Percentiles rank a stretch among this genome's conserved stretches.
Evolutionary conservation across 2,113 vertebrate species (phyloP).

Genomic region (Thymallus thymallus): DNA sequence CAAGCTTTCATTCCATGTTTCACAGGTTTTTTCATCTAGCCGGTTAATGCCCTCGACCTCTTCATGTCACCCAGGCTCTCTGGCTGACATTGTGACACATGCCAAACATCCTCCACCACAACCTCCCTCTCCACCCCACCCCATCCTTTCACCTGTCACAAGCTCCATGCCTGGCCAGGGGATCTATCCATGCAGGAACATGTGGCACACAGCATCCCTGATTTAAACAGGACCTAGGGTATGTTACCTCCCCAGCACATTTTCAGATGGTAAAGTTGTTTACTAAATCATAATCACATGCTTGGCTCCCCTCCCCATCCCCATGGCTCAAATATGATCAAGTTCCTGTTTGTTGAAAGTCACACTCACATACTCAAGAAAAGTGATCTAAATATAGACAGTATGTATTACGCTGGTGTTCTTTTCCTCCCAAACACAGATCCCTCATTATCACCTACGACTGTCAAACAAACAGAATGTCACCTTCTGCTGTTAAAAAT

Average conservation of each 20-base stretch:
- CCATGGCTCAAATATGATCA: slow-evolving; percentile 34
- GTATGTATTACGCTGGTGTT: slow-evolving; percentile 28
- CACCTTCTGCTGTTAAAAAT: slow-evolving; percentile 38
- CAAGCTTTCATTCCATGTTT: too few species aligned
- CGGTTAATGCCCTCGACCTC: too few species aligned
- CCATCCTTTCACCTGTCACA: slow-evolving; percentile 48
- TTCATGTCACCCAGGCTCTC: too few species aligned
- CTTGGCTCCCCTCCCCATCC: not conserved
- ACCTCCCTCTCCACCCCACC: slow-evolving; percentile 5
- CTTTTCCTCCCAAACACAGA: slow-evolving; percentile 33
- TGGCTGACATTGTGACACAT: not conserved
- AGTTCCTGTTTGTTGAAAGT: slow-evolving; percentile 54
- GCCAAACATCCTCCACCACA: not conserved
- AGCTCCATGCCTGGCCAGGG: slow-evolving; percentile 40
- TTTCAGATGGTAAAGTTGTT: too few species aligned
- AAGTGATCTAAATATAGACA: slow-evolving; percentile 59
- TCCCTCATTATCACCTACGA: slow-evolving; percentile 58
- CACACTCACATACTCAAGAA: slow-evolving; percentile 31
- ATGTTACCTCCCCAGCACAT: slow-evolving; percentile 1
- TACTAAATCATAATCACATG: too few species aligned
- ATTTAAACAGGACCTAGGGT: not conserved
- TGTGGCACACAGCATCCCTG: not conserved
- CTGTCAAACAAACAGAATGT: slow-evolving; percentile 37
- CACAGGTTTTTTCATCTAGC: too few species aligned
- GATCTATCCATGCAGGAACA: slow-evolving; percentile 6